phyloP scores from a whole-genome alignment of 2,888 invertebrate species.

The Mactromeris polynyma region DNA sequence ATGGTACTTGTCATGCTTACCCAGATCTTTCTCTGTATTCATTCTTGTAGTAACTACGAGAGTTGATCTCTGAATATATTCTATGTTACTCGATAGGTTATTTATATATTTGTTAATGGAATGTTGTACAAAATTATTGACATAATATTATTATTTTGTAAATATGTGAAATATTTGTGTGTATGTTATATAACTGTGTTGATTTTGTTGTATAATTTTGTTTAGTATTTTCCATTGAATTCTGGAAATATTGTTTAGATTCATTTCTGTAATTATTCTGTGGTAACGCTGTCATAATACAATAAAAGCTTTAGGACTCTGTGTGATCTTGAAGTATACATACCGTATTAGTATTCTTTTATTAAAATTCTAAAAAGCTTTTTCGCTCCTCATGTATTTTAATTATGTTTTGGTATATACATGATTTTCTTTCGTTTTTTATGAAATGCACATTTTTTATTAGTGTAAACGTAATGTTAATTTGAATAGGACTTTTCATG shows the following conservation, averaged over 20 bases:
- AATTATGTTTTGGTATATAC: too few relatives aligned
- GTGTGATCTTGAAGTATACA: too few relatives aligned
- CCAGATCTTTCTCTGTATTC: background rate
- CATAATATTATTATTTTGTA: slow-evolving; percentile 1
- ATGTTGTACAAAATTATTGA: background rate
- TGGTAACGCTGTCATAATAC: background rate
- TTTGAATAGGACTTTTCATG: too few relatives aligned
- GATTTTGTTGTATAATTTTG: background rate
- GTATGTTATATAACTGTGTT: background rate
- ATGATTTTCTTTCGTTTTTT: too few relatives aligned
- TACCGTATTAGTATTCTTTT: too few relatives aligned
- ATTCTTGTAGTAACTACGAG: background rate
- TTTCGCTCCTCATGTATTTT: too few relatives aligned
- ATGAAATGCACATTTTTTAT: too few relatives aligned
- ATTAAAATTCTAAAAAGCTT: too few relatives aligned
- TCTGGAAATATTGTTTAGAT: background rate
- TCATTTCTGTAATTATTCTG: background rate
- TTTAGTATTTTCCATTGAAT: background rate
- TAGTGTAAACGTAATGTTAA: too few relatives aligned
- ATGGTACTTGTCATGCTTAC: background rate
- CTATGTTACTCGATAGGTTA: background rate
- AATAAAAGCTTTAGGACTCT: too few relatives aligned
- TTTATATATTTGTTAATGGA: slow-evolving; percentile 10
- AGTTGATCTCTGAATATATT: background rate
- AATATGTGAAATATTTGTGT: background rate